Evolutionary conservation across 2,888 invertebrate species (phyloP).

Genomic region (Vandiemenella viatica): DNA sequence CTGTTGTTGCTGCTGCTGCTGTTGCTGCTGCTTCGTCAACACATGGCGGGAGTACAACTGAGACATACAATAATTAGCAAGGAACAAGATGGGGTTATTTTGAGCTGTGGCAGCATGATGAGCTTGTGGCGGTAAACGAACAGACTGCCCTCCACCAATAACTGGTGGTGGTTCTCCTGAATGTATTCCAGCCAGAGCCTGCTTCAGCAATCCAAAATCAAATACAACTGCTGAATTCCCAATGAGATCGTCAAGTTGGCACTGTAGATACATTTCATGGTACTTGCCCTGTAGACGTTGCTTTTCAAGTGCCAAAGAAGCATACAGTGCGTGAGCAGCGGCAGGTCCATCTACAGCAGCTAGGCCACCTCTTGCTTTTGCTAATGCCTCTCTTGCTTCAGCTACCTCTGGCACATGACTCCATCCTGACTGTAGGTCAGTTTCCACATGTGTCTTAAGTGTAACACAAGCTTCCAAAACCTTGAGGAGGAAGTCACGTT

Average conservation of each 20-base stretch:
- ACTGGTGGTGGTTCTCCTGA: conserved; percentile 35
- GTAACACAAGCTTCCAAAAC: conserved; percentile 59
- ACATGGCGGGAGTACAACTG: conserved; percentile 52
- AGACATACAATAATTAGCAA: conserved; percentile 64
- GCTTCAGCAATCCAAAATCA: conserved; percentile 50
- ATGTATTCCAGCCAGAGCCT: conserved; percentile 46
- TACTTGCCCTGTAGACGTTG: conserved; percentile 49
- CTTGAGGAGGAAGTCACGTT: conserved; percentile 54
- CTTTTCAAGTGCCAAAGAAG: conserved; percentile 46
- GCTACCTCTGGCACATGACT: conserved; percentile 46
- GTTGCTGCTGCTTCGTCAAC: conserved; percentile 37
- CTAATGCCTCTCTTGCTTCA: conserved; percentile 46
- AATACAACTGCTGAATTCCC: conserved; percentile 49
- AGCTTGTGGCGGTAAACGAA: conserved; percentile 4
- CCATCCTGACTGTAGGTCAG: conserved; percentile 52
- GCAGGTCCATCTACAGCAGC: conserved; percentile 41
- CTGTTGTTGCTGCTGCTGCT: conserved; percentile 34
- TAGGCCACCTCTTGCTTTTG: conserved; percentile 42
- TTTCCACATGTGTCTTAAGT: conserved; percentile 58
- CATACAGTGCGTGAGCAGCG: conserved; percentile 44
- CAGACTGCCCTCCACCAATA: conserved; percentile 13
- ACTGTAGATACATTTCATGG: conserved; percentile 55
- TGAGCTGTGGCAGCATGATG: conserved; percentile 16
- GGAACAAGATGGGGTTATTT: conserved; percentile 52
- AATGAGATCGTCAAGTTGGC: conserved; percentile 53